A percentile compares a stretch with the other conserved stretches of the same genome.
Evolutionary conservation across 2,797 vertebrate genomes (phyloP).

Genomic region (Ficedula albicollis): DNA sequence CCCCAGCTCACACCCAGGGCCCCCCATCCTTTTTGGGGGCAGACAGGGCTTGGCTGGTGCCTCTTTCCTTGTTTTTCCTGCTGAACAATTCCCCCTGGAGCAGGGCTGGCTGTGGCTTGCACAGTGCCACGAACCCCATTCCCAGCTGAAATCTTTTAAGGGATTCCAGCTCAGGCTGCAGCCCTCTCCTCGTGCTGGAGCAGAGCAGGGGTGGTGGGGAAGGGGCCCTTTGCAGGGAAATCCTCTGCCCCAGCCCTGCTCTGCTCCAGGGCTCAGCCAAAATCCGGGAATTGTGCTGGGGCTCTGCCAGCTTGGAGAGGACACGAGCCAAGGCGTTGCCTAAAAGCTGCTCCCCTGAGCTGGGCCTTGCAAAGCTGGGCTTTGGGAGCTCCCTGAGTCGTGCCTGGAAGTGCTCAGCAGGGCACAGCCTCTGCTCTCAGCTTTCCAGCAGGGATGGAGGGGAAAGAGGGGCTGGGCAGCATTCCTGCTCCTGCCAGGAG

Average conservation of each 20-base stretch:
- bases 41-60: accelerated
- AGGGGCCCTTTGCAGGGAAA: conserved; percentile 12
- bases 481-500: not conserved
- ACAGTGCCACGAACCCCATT: not conserved
- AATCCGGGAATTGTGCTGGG: accelerated
- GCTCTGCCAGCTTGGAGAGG: not conserved
- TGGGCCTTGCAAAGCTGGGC: not conserved
- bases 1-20: not conserved
- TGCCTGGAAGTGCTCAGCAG: not conserved
- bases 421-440: not conserved
- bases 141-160: conserved; percentile 13
- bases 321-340: not conserved
- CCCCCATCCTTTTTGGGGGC: accelerated
- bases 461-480: not conserved
- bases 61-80: not conserved
- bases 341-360: not conserved
- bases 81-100: accelerated
- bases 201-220: not conserved
- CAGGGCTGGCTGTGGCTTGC: not conserved
- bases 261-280: accelerated
- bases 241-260: not conserved
- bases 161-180: not conserved
- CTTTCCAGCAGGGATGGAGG: not conserved
- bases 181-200: not conserved
- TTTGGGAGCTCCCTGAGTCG: not conserved